Evolutionary conservation across 2,888 invertebrate genomes (phyloP).

Genomic region (Epinotia demarniana): DNA sequence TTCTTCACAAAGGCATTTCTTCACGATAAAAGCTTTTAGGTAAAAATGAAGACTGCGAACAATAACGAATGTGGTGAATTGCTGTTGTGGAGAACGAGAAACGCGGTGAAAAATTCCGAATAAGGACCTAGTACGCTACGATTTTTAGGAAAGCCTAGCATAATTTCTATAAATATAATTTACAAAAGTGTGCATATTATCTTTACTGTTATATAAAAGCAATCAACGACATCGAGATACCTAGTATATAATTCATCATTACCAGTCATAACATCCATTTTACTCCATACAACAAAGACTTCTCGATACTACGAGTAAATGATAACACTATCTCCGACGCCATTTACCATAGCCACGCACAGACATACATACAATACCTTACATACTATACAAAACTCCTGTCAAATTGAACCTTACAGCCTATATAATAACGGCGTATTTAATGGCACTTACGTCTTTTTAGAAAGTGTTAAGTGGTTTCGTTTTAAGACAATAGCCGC

Average conservation of each 20-base stretch:
- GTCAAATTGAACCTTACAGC: constrained; percentile 15
- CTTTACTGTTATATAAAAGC: too few relatives aligned
- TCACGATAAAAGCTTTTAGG: too few relatives aligned
- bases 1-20: too few relatives aligned
- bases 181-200: too few relatives aligned
- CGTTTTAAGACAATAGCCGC: constrained; percentile 51
- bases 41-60: too few relatives aligned
- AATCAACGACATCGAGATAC: background rate
- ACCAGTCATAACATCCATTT: background rate
- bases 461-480: constrained; percentile 44
- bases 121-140: too few relatives aligned
- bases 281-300: constrained; percentile 29
- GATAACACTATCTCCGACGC: constrained; percentile 34
- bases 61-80: too few relatives aligned
- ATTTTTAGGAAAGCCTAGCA: too few relatives aligned
- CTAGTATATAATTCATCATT: background rate
- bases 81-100: too few relatives aligned
- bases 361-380: constrained; percentile 14
- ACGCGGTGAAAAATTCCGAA: too few relatives aligned
- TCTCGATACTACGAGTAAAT: constrained; percentile 30
- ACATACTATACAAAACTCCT: constrained; percentile 21
- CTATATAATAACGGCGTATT: background rate
- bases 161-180: too few relatives aligned
- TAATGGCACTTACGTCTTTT: background rate
- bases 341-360: constrained; percentile 30